These are phyloP conservation scores for Drosophila putrida DNA, from an alignment of 2,888 invertebrate species.

Conservation along the genomic window DNA sequence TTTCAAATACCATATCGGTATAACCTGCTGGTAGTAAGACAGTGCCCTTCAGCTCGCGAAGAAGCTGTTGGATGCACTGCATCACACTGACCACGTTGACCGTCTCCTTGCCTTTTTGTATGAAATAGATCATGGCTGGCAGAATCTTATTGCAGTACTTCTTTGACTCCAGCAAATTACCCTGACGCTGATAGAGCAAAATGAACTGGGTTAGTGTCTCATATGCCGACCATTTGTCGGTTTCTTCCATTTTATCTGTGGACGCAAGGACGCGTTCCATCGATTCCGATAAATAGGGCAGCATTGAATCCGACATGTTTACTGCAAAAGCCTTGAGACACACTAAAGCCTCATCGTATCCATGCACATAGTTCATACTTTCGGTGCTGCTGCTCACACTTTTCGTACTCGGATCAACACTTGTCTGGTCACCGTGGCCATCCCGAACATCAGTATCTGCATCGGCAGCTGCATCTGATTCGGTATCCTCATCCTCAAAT, in stretches of 20 bases:
- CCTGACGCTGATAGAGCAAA: background rate
- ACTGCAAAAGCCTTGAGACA: slow-evolving; percentile 26
- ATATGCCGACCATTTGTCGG: slow-evolving; percentile 16
- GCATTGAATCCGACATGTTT: slow-evolving; percentile 9
- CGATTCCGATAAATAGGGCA: slow-evolving; percentile 7
- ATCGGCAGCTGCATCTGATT: background rate
- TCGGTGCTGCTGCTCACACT: slow-evolving; percentile 8
- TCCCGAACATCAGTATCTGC: background rate
- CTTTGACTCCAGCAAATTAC: slow-evolving; percentile 7
- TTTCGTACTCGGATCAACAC: background rate
- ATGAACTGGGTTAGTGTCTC: slow-evolving; percentile 24
- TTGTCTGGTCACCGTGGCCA: slow-evolving; percentile 35
- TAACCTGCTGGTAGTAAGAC: slow-evolving; percentile 8
- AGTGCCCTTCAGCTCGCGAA: slow-evolving; percentile 10
- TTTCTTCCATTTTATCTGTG: background rate
- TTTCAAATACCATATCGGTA: slow-evolving; percentile 17
- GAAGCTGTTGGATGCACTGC: slow-evolving; percentile 10
- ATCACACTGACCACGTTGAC: slow-evolving; percentile 15
- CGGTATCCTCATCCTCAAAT: background rate
- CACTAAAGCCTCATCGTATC: slow-evolving; percentile 29
- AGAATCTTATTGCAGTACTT: slow-evolving; percentile 7
- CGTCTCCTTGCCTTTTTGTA: slow-evolving; percentile 8
- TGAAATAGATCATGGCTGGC: slow-evolving; percentile 17
- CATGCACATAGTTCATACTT: background rate
- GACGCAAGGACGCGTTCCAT: background rate